Evolutionary conservation across 2,113 vertebrate genomes (phyloP), one percentile per base, ranked within the genome.

Genomic region (Gopherus evgoodei): DNA sequence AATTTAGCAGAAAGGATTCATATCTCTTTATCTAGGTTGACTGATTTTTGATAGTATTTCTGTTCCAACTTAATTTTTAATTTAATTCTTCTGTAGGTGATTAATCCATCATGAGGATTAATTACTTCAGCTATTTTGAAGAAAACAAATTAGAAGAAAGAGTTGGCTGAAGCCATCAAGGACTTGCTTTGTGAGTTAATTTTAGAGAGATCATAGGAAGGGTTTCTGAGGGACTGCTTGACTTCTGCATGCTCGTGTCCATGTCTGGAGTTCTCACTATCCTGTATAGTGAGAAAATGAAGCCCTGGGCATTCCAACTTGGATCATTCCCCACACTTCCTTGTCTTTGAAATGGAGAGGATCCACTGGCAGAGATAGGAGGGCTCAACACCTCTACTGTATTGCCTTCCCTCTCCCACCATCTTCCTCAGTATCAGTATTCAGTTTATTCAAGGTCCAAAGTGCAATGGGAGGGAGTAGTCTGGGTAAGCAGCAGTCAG

Each of bases 111-210:
- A 38, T 31, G 91, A 90, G 14, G 53, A 84, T 16, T 57, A 91
- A 90, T 83, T 85, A 5, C 24, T 85, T 91, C 87, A 91, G 85
- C 16, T 87, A 24, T 87, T 97, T 75, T 91, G 50, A 91, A 89
- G n/a, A 88, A 4, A 89, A 25, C 1, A 29, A 69, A 75, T 83
- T 91, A 89, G 84, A 54, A 93, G 90, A 93, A 12, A 7, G 88
- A 90, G 49, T 59, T 90, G 79, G 4, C 50, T 92, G 75, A 89
- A 87, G 19, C 19, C 38, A 90, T 86, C 31, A 80, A 96, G 80
- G 96, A 54, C 11, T 76, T 83, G 38, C 38, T 83, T 25, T 79
- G 57, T 85, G 50, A 91, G 50, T 79, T 87, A 96, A 85, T 62
- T 90, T 5, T 82, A 91, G 17, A 94, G 24, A 90, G 16, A 79